Evolutionary conservation across 1,140 invertebrate genomes (phyloP).

Genomic region (Leguminivora glycinivorella): DNA sequence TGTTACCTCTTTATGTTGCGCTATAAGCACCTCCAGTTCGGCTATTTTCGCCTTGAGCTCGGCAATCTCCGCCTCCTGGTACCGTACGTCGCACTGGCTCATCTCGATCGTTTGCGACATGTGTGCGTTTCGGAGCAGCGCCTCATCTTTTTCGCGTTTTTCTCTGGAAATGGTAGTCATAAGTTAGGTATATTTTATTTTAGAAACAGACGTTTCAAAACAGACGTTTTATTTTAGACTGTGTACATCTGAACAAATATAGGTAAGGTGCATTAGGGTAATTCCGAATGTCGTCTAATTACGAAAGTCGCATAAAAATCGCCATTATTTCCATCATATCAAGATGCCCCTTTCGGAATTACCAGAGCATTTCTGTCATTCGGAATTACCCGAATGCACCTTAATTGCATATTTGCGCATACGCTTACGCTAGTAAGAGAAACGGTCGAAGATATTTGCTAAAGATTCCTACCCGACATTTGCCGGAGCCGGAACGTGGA

Average conservation of each 20-base stretch:
- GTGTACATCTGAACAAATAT: too few relatives aligned
- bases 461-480: not conserved
- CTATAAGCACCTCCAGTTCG: slow-evolving; percentile 73
- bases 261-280: too few relatives aligned
- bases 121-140: slow-evolving; percentile 88
- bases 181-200: not conserved
- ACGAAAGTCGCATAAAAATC: too few relatives aligned
- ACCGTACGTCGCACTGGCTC: slow-evolving; percentile 84
- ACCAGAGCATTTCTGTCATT: too few relatives aligned
- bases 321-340: too few relatives aligned
- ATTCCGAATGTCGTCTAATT: too few relatives aligned
- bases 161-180: slow-evolving; percentile 73
- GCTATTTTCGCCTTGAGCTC: slow-evolving; percentile 77
- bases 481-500: too few relatives aligned
- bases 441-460: not conserved
- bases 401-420: not conserved
- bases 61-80: slow-evolving; percentile 81
- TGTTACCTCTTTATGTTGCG: slow-evolving; percentile 75
- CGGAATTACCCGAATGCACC: too few relatives aligned
- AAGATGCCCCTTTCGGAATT: too few relatives aligned
- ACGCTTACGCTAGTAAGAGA: not conserved
- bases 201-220: too few relatives aligned
- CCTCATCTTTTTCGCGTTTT: slow-evolving; percentile 86
- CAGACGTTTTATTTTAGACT: too few relatives aligned
- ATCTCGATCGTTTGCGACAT: slow-evolving; percentile 90